A percentile compares a stretch with the other conserved stretches of the same genome.
These are phyloP conservation scores for Orchesellides sinensis DNA, from an alignment of 2,888 invertebrate species.

Conservation along the genomic window DNA sequence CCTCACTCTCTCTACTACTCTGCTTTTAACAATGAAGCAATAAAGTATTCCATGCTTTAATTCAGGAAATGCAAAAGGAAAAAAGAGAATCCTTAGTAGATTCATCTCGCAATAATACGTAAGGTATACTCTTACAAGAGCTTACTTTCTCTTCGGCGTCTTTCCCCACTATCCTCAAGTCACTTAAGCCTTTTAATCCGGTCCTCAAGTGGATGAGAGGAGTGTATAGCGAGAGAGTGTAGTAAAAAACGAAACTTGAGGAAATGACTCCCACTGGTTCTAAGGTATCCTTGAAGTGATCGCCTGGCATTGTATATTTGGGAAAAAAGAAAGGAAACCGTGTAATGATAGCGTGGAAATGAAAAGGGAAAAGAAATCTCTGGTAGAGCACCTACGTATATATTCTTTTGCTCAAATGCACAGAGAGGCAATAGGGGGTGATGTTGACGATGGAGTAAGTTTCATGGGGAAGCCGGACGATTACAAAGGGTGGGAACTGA, in stretches of 20 bases:
- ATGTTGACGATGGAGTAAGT: constrained; percentile 7
- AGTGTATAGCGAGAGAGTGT: not conserved
- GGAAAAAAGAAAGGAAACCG: not conserved
- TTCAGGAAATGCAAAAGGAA: constrained; percentile 11
- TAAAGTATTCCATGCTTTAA: constrained; percentile 13
- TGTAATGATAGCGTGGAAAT: not conserved
- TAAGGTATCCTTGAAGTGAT: not conserved
- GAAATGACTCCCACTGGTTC: constrained; percentile 22
- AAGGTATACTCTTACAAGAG: no score
- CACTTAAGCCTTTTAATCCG: constrained; percentile 32
- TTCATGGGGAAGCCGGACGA: constrained; percentile 7
- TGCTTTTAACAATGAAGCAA: no score
- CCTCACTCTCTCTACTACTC: no score
- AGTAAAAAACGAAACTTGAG: not conserved
- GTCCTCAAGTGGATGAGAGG: constrained; percentile 21
- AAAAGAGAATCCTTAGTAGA: no score
- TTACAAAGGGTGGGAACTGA: constrained; percentile 32
- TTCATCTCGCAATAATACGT: no score
- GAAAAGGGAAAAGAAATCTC: not conserved
- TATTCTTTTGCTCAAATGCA: no score
- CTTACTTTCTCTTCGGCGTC: no score
- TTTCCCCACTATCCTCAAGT: no score
- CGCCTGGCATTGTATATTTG: not conserved
- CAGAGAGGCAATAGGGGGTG: not conserved
- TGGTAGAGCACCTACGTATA: not conserved